Evolutionary conservation across 2,113 vertebrate species (phyloP), one percentile per base, ranked within the genome.

Genomic region (Etheostoma spectabile): DNA sequence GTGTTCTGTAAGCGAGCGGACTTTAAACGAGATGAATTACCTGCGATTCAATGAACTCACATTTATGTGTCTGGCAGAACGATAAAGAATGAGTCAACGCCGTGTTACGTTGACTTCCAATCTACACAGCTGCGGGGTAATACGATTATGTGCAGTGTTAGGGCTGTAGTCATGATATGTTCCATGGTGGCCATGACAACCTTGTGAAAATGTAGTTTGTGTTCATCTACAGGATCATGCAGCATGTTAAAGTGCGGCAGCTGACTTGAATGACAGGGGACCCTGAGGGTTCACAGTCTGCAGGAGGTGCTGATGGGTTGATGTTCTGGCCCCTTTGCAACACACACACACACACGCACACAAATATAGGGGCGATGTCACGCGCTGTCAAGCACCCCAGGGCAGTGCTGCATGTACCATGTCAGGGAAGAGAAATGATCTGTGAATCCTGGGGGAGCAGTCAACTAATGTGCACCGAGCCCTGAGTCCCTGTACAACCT

Each of bases 391-490:
- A 79, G 72, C 88, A 74, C 89, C 90, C 80, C 66, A 35, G 91
- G 92, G 90, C 90, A 88, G 79, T 63, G 85, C 89, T 84, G 86
- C 83, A 88, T 91, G 88, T 91, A 89, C 88, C 85, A 83, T 89
- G 92, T 93, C 93, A 93, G 86, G 77, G 87, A 88, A 87, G 92
- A 93, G 92, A 94, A 95, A 95, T 93, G 90, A 92, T 91, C 89
- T 89, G 89, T 92, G 88, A 93, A 92, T 90, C 91, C 90, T 88
- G 67, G 42, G 90, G 93, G 92, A 93, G 91, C 82, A 77, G 84
- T 86, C 71, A 48, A 80, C 92, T 93, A 93, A 94, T 93, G 89
- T 91, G 89, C 88, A 82, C 84, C 74, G 89, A 91, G 84, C 88
- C 85, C 78, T 65, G 84, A 83, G 93, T 89, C 91, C 90, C 91